Conservation (phyloP, 2,797 vertebrate genomes). For the Characodon lateralis region DNA sequence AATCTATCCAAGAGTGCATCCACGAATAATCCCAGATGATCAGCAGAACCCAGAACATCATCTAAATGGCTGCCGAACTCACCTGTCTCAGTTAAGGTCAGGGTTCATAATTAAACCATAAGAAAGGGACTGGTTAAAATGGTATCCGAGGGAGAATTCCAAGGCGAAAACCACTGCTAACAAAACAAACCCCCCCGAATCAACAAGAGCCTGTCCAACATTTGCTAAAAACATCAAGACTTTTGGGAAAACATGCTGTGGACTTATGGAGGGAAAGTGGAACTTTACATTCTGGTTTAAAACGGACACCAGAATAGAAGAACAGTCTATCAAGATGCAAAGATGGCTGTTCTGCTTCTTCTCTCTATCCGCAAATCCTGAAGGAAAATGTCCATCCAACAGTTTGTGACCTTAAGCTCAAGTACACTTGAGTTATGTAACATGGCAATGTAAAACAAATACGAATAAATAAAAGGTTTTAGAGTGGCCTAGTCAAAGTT, state of each 20-base stretch:
- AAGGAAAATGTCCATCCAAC: neutral
- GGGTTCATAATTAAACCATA: neutral
- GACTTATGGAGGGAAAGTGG: neutral
- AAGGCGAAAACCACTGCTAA: neutral
- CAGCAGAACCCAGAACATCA: neutral
- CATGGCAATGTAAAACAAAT: neutral
- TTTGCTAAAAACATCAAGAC: neutral
- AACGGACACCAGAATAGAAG: neutral
- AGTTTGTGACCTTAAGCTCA: neutral
- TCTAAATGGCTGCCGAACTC: neutral
- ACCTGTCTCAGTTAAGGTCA: neutral
- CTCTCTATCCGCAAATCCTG: neutral
- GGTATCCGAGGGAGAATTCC: neutral
- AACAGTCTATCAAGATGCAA: neutral
- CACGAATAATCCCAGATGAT: neutral
- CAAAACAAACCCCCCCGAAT: neutral
- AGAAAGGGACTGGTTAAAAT: neutral
- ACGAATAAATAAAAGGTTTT: neutral
- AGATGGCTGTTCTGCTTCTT: neutral
- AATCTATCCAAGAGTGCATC: neutral
- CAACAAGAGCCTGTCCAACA: neutral
- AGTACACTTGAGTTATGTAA: neutral
- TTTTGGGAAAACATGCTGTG: neutral
- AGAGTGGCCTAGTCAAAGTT: neutral
- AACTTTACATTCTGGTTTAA: neutral